Conservation (phyloP, 1,140 invertebrate species). For the Drosophila bocqueti region DNA sequence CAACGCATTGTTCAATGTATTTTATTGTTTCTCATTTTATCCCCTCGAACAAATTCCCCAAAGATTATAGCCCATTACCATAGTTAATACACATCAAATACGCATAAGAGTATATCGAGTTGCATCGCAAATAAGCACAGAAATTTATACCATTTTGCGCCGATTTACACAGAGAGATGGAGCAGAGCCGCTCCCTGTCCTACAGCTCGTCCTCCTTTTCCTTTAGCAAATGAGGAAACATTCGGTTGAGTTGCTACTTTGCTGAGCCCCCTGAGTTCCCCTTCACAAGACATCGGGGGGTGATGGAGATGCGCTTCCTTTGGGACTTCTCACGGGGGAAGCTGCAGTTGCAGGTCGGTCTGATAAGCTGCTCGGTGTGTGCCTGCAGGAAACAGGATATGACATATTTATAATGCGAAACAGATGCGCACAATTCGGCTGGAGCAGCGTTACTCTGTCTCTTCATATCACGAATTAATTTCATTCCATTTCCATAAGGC, state of each 20-base stretch:
- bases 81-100: constrained; percentile 18
- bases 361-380: constrained; percentile 57
- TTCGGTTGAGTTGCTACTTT: constrained; percentile 45
- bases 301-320: constrained; percentile 33
- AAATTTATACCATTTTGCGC: constrained; percentile 49
- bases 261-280: constrained; percentile 4
- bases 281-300: constrained; percentile 3
- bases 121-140: constrained; percentile 35
- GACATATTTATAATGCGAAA: constrained; percentile 80
- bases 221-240: constrained; percentile 36
- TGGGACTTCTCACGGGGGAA: constrained; percentile 15
- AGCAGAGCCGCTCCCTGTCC: constrained; percentile 7
- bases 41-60: neutral
- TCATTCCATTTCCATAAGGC: constrained; percentile 38
- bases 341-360: constrained; percentile 29
- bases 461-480: constrained; percentile 45
- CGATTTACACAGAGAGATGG: constrained; percentile 43
- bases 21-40: neutral
- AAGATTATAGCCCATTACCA: constrained; percentile 1
- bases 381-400: constrained; percentile 79
- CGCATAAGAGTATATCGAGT: constrained; percentile 24
- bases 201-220: neutral
- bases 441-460: constrained; percentile 2
- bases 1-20: constrained; percentile 6
- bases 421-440: constrained; percentile 68